A percentile compares a stretch with the other conserved stretches of the same genome.
These are phyloP conservation scores for Lasiurus borealis DNA, from an alignment of 2,113 vertebrate species.

Conservation along the genomic window DNA sequence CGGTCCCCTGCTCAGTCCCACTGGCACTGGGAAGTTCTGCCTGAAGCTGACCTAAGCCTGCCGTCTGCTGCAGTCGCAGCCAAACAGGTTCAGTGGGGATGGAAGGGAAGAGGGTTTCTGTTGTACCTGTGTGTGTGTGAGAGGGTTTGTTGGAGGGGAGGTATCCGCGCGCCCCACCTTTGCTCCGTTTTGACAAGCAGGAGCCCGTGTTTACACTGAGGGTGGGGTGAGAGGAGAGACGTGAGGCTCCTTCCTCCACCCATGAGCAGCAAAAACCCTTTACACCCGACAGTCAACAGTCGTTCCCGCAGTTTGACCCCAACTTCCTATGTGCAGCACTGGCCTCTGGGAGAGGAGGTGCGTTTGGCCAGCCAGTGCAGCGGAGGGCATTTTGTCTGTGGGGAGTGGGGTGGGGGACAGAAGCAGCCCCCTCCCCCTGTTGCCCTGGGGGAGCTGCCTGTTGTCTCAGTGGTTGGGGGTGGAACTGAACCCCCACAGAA, in stretches of 20 bases:
- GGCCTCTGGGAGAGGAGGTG: neutral
- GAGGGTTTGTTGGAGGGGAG: neutral
- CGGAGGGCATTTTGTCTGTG: neutral
- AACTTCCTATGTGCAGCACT: neutral
- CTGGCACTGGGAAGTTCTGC: neutral
- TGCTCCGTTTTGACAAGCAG: conserved; percentile 67
- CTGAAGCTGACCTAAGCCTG: neutral
- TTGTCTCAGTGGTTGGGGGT: conserved; percentile 42
- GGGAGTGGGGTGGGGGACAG: neutral
- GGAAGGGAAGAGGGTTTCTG: conserved; percentile 58
- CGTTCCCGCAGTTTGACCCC: neutral
- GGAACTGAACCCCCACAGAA: neutral
- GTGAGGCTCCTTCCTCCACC: conserved; percentile 69
- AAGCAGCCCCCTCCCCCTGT: neutral
- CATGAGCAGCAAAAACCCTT: conserved; percentile 30
- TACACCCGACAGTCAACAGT: conserved; percentile 31
- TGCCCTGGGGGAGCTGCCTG: neutral
- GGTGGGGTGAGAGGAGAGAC: conserved; percentile 69
- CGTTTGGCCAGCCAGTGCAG: neutral
- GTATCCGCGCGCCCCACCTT: conserved; percentile 64
- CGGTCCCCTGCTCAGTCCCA: neutral
- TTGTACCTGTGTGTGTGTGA: neutral
- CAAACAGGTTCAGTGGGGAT: conserved; percentile 72
- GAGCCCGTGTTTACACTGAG: conserved; percentile 77
- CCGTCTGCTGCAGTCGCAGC: neutral